Conservation (phyloP, 1,140 invertebrate species). For the Oncopodura yosiiana region DNA sequence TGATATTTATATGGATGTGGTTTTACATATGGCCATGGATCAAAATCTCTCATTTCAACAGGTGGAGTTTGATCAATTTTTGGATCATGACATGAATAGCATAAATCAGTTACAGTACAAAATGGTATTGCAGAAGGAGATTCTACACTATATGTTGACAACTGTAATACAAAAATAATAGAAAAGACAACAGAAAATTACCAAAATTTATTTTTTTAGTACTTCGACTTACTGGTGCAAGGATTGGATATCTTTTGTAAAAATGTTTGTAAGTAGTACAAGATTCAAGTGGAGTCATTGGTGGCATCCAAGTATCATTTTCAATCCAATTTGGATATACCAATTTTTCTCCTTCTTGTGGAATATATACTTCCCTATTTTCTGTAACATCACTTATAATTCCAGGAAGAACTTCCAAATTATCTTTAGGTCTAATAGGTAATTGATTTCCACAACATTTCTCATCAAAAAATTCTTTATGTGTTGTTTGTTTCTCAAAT, state of each 20-base stretch:
- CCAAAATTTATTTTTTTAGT: background rate
- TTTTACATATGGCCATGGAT: constrained; percentile 29
- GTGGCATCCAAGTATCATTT: constrained; percentile 15
- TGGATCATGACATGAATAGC: constrained; percentile 27
- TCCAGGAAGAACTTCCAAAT: constrained; percentile 1
- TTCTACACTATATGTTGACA: constrained; percentile 5
- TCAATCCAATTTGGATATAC: constrained; percentile 18
- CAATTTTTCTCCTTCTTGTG: constrained; percentile 6
- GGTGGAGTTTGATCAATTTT: constrained; percentile 20
- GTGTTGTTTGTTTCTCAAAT: constrained; percentile 15
- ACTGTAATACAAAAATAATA: background rate
- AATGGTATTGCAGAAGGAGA: constrained; percentile 29
- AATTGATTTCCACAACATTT: constrained; percentile 6
- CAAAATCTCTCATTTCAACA: constrained; percentile 24
- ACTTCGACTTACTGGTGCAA: background rate
- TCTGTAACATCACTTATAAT: constrained; percentile 1
- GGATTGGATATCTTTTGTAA: constrained; percentile 11
- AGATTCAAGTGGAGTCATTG: constrained; percentile 12
- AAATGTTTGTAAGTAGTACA: constrained; percentile 28
- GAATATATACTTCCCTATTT: constrained; percentile 1
- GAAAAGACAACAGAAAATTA: background rate
- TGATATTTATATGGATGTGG: constrained; percentile 15
- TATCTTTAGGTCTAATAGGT: background rate
- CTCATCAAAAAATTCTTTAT: background rate
- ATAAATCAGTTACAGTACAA: constrained; percentile 19